Evolutionary conservation across 1,140 invertebrate species (phyloP), one percentile per base, ranked within the genome.

Genomic region (Drosophila subpulchrella): DNA sequence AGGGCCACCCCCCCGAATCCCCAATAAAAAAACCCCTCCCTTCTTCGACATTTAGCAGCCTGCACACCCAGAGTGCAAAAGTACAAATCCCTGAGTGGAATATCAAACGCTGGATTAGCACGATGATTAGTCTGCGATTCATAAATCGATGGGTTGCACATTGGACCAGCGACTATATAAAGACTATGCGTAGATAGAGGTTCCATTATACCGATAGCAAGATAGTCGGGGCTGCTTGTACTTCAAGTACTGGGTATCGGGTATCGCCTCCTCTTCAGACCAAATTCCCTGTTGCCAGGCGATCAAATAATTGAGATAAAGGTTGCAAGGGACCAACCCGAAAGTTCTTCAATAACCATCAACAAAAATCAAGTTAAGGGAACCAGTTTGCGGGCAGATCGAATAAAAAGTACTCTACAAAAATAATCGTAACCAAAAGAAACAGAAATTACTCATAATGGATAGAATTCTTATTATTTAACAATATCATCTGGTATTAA

Each of bases 21-120:
- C 36, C 42, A 15, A 32, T 32, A 11, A 11, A 10, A 10, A 27
- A 27, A 6, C 10, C 12, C 15, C 24, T 17, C 20, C 24, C 20
- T 17, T n/a, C 48, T 15, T 3, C 30, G 30, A 30, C 13, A 34
- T 48, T 10, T 7, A 51, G 48, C 78, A 67, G 59, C 55, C 66
- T 85, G 76, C 79, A 65, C 59, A 77, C 78, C 67, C 71, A 90
- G 81, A 91, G 90, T 91, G 90, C 90, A 91, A 91, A 91, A 91
- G 90, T 91, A 91, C 90, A 91, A 91, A 91, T 89, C 71, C 81
- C 86, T 91, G 90, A 61, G 48, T 65, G 83, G 90, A 91, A 91
- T 91, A 89, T 53, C 60, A 90, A 91, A 73, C 65, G 55, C 36
- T 71, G 67, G 74, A 72, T 75, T 75, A 75, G 41, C 41, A 15